Evolutionary conservation across 2,113 vertebrate genomes (phyloP).

Genomic region (Rhabdomys dilectus): DNA sequence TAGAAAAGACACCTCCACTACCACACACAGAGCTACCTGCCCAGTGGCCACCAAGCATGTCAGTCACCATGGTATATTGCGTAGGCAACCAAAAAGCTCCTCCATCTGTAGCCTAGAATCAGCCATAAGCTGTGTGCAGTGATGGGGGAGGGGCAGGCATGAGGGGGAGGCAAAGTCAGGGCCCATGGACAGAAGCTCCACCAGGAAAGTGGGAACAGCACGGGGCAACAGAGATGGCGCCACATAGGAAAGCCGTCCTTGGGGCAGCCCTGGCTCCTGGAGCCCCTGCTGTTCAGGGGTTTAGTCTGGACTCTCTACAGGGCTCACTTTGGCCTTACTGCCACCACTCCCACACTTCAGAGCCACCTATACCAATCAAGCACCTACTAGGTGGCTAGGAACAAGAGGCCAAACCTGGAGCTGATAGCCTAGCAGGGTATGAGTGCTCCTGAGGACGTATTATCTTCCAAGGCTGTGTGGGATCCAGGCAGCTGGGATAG

Average conservation of each 20-base stretch:
- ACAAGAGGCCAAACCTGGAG: background rate
- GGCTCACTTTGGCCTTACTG: rapidly evolving
- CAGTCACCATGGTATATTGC: background rate
- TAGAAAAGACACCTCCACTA: background rate
- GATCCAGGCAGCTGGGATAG: background rate
- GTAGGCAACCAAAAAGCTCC: background rate
- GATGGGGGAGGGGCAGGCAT: background rate
- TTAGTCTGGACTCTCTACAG: background rate
- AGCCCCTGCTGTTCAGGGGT: background rate
- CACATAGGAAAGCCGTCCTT: background rate
- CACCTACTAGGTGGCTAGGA: background rate
- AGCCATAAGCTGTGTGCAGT: background rate
- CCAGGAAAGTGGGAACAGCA: background rate
- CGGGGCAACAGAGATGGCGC: background rate
- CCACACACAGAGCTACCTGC: background rate
- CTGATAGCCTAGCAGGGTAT: rapidly evolving
- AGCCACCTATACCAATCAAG: background rate
- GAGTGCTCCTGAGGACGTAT: background rate
- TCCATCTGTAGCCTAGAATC: background rate
- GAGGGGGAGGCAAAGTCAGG: background rate
- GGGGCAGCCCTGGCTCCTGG: background rate
- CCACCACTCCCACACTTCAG: background rate
- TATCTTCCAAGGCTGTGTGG: background rate
- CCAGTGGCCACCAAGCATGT: background rate
- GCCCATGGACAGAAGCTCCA: background rate